These are phyloP conservation scores for Psilopogon haemacephalus DNA, from an alignment of 2,113 vertebrate genomes.

Conservation along the genomic window DNA sequence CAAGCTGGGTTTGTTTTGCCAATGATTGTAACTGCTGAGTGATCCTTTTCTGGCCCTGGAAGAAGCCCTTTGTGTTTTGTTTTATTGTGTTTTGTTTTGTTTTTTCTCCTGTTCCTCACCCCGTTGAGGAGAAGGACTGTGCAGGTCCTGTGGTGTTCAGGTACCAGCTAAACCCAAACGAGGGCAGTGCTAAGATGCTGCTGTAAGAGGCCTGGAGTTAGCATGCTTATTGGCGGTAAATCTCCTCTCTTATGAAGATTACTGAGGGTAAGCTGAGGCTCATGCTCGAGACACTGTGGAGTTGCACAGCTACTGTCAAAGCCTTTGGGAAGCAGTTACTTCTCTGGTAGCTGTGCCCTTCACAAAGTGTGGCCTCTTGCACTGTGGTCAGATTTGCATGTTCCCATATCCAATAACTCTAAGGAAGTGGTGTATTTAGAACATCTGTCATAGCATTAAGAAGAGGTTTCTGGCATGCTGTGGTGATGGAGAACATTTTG, in stretches of 20 bases:
- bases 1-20: not conserved
- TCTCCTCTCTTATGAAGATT: not conserved
- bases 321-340: not conserved
- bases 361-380: not conserved
- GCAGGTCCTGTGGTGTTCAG: not conserved
- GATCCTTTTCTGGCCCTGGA: not conserved
- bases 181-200: not conserved
- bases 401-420: constrained; percentile 18
- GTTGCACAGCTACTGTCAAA: not conserved
- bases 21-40: not conserved
- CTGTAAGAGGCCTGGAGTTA: not conserved
- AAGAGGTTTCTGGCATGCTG: constrained; percentile 23
- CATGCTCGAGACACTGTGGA: not conserved
- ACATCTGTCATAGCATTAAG: constrained; percentile 11
- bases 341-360: not conserved
- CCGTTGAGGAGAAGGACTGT: not conserved
- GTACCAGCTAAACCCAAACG: not conserved
- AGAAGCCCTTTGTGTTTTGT: not conserved
- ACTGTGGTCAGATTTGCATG: not conserved
- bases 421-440: not conserved
- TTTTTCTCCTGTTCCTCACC: not conserved
- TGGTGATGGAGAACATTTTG: not conserved
- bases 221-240: not conserved
- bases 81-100: no score
- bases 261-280: not conserved